Evolutionary conservation across 2,113 vertebrate species (phyloP), one percentile per base, ranked within the genome.

Genomic region (Xenus cinereus): DNA sequence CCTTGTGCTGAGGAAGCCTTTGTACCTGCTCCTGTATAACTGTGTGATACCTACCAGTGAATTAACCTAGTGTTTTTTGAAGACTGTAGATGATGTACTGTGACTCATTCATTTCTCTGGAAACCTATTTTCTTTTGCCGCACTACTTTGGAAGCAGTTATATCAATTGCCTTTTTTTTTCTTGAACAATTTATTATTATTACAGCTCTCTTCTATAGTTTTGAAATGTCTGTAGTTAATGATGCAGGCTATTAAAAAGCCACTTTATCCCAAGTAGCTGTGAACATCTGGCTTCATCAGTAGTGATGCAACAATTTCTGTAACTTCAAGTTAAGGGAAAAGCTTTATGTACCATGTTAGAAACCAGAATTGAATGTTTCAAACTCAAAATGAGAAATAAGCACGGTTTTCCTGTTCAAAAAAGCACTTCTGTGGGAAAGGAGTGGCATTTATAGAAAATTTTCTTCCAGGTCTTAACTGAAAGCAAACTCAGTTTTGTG

Each of bases 111-210:
- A 2, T 41, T 62, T 68, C 81, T 83, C 78, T 95, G 63, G 78
- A 75, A 96, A 69, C 74, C 78, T 86, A 37, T 95, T 94, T 94
- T 84, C 91, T 56, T 90, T 43, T 76, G n/a, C 87, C 84, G 74
- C 50, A 0, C 92, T 39, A 30, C 95, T 95, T 62, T 73, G 82
- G 79, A 93, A 89, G 95, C 71, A 85, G 89, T 96, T 97, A 78
- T 62, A 97, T 97, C 89, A 96, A 86, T 93, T 94, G 74, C 89
- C 87, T 30, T 13, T 77, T 80, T 77, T 92, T 62, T 35, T 62
- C 72, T 74, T 72, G 91, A 84, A 86, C 89, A 93, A 93, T 96
- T 94, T 89, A 84, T 96, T 95, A 86, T 64, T 91, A 90, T 96
- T 91, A 94, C 72, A 54, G 72, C 60, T 87, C 67, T 74, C 69